Conservation (phyloP, 1,140 invertebrate genomes). For the Drosophila navojoa region DNA sequence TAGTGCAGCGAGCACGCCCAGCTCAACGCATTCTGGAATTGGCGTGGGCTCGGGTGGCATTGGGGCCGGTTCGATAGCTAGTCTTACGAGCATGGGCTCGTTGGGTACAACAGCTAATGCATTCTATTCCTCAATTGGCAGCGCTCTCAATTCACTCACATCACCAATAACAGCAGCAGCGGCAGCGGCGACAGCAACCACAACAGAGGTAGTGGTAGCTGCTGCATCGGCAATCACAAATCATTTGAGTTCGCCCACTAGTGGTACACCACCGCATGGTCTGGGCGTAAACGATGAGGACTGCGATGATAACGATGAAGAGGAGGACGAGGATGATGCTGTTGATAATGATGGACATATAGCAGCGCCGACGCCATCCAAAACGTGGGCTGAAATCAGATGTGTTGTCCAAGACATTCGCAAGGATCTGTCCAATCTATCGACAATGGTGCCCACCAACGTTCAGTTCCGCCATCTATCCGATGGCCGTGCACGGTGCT, state of each 20-base stretch:
- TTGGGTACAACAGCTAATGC: constrained; percentile 79
- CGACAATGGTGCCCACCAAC: constrained; percentile 90
- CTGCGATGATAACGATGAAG: constrained; percentile 71
- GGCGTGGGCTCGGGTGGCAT: constrained; percentile 37
- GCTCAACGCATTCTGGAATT: constrained; percentile 61
- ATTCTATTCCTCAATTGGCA: constrained; percentile 78
- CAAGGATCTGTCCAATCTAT: constrained; percentile 90
- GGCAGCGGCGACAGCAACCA: constrained; percentile 74
- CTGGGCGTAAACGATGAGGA: constrained; percentile 67
- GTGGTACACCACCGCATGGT: constrained; percentile 71
- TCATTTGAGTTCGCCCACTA: constrained; percentile 78
- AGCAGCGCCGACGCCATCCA: constrained; percentile 80
- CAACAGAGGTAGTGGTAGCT: constrained; percentile 72
- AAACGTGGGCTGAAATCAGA: constrained; percentile 92
- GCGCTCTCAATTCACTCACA: constrained; percentile 77
- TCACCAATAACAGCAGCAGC: constrained; percentile 76
- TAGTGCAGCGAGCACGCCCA: constrained; percentile 71
- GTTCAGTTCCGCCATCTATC: constrained; percentile 91
- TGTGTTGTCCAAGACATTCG: constrained; percentile 92
- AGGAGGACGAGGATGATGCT: constrained; percentile 77
- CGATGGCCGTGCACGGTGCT: constrained; percentile 92
- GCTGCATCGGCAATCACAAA: constrained; percentile 79
- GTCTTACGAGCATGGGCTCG: constrained; percentile 73
- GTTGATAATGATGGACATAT: constrained; percentile 73
- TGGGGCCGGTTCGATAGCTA: constrained; percentile 66